Conservation (phyloP, 2,888 invertebrate species). For the Drosophila greeni region DNA sequence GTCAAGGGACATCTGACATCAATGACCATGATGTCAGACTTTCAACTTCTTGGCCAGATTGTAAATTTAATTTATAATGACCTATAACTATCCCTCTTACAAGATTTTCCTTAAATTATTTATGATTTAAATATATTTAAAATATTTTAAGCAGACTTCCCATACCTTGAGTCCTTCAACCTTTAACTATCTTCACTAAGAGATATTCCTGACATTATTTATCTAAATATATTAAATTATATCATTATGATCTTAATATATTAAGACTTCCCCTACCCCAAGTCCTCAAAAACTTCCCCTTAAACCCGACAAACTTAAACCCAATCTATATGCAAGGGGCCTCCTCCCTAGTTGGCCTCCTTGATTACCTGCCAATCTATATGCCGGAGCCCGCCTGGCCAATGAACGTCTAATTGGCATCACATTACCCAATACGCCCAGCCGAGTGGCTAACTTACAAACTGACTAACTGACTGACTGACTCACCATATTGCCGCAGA, state of each 20-base stretch:
- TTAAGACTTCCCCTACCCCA: fast-evolving
- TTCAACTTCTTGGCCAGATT: not conserved
- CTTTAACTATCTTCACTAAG: not conserved
- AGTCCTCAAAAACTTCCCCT: not conserved
- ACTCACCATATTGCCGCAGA: constrained; percentile 1
- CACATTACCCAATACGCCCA: constrained; percentile 15
- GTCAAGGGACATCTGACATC: constrained; percentile 17
- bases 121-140: not conserved
- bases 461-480: not conserved
- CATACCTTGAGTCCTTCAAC: too few relatives aligned
- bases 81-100: not conserved
- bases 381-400: constrained; percentile 14
- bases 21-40: constrained; percentile 21
- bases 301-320: not conserved
- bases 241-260: not conserved
- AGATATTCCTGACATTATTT: not conserved
- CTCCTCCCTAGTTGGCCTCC: not conserved
- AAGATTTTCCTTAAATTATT: not conserved
- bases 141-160: not conserved
- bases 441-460: too few relatives aligned
- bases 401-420: constrained; percentile 17
- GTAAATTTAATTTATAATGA: not conserved
- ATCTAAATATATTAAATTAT: not conserved
- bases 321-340: not conserved
- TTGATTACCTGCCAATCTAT: constrained; percentile 17